Conservation (phyloP, 2,797 vertebrate species). For the Coracias cyanogaster region DNA sequence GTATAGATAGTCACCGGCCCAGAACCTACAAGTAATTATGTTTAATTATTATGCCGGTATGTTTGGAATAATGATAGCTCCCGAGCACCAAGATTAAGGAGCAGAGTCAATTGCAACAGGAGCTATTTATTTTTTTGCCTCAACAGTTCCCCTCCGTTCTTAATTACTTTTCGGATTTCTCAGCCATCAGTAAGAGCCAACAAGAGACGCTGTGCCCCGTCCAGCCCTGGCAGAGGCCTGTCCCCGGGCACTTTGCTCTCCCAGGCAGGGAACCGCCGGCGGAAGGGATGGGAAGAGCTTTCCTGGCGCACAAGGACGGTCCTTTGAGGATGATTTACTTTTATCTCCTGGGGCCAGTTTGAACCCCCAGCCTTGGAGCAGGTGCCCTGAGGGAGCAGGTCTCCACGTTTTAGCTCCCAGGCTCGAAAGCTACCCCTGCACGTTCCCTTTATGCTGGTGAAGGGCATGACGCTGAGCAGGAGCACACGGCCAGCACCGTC, state of each 20-base stretch:
- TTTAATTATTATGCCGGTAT: slow-evolving; percentile 64
- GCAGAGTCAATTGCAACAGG: slow-evolving; percentile 6
- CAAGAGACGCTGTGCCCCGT: fast-evolving
- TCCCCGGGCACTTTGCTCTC: fast-evolving
- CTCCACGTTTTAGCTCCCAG: neutral
- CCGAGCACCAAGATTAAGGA: slow-evolving; percentile 53
- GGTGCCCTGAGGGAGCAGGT: neutral
- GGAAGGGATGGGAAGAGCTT: neutral
- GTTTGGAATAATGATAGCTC: slow-evolving; percentile 69
- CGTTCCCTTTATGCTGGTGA: neutral
- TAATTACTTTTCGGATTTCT: neutral
- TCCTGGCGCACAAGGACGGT: neutral
- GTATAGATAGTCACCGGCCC: slow-evolving; percentile 67
- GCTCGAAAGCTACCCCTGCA: fast-evolving
- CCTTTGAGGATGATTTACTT: neutral
- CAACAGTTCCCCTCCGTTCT: neutral
- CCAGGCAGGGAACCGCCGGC: neutral
- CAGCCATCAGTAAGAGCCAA: neutral
- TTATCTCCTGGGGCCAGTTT: neutral
- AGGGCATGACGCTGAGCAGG: neutral
- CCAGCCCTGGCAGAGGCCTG: neutral
- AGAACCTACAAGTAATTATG: slow-evolving; percentile 74
- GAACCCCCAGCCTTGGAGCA: neutral
- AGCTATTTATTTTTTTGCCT: neutral
- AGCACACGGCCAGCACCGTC: neutral